phyloP scores from a whole-genome alignment of 2,888 invertebrate genomes.

The Schizotus pectinicornis region DNA sequence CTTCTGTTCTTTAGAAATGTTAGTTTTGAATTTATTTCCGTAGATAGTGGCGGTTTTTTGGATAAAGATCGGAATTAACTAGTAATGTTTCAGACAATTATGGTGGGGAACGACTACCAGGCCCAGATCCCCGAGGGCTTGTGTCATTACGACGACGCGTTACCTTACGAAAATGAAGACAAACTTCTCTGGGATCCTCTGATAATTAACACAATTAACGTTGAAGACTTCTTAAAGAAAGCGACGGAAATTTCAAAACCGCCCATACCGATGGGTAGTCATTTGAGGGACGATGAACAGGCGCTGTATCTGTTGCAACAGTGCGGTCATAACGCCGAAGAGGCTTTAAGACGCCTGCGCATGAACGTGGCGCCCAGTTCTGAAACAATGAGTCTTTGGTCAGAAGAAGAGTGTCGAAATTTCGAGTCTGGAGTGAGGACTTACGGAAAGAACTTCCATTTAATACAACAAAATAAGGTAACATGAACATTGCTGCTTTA shows the following conservation, averaged over 20 bases:
- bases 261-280: slow-evolving; percentile 74
- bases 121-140: slow-evolving; percentile 92
- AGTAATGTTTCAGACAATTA: slow-evolving; percentile 71
- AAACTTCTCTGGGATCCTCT: slow-evolving; percentile 92
- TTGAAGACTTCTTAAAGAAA: slow-evolving; percentile 81
- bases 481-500: slow-evolving; percentile 10
- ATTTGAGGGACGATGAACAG: slow-evolving; percentile 87
- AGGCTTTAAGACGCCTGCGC: slow-evolving; percentile 79
- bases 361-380: slow-evolving; percentile 61
- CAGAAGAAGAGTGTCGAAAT: slow-evolving; percentile 95
- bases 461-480: slow-evolving; percentile 91
- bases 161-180: slow-evolving; percentile 95
- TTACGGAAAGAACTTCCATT: slow-evolving; percentile 95
- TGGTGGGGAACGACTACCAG: slow-evolving; percentile 94
- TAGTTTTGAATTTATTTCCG: slow-evolving; percentile 21
- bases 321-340: slow-evolving; percentile 94
- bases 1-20: slow-evolving; percentile 18
- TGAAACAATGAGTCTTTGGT: slow-evolving; percentile 88
- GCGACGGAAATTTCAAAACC: slow-evolving; percentile 57
- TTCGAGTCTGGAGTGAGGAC: slow-evolving; percentile 94
- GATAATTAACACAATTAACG: slow-evolving; percentile 71
- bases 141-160: slow-evolving; percentile 90
- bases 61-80: slow-evolving; percentile 1
- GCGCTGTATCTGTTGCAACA: slow-evolving; percentile 89
- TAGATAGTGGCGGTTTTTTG: not conserved